phyloP scores from a whole-genome alignment of 2,113 vertebrate species.

The Capra hircus region DNA sequence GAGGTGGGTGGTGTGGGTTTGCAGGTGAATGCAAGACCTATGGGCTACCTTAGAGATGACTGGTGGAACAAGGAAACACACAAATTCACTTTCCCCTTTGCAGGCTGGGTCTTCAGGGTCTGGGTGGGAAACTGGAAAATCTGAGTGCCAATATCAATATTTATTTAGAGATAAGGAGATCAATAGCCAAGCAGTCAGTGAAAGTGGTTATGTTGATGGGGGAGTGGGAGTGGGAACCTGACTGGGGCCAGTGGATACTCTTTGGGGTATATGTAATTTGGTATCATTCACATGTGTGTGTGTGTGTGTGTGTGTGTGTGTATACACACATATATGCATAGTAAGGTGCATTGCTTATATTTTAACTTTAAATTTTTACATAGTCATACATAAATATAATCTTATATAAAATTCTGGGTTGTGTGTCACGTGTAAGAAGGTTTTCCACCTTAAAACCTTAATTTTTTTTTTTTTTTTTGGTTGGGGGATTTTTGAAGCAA shows the following conservation, averaged over 20 bases:
- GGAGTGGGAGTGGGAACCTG: background rate
- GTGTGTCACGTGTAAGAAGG: background rate
- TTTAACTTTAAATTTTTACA: background rate
- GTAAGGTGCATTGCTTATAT: background rate
- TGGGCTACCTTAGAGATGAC: background rate
- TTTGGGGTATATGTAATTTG: background rate
- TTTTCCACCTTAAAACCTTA: background rate
- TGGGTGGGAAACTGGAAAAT: background rate
- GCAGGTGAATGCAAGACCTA: background rate
- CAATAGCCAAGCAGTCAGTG: background rate
- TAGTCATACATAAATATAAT: background rate
- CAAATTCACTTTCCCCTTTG: background rate
- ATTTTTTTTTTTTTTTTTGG: background rate
- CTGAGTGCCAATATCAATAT: too few species aligned
- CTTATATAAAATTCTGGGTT: background rate
- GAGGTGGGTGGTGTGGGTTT: background rate
- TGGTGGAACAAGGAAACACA: background rate
- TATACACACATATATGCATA: background rate
- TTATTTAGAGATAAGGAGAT: background rate
- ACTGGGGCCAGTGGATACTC: background rate
- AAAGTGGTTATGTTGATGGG: background rate
- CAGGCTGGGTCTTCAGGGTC: background rate
- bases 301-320: background rate
- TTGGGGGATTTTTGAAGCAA: background rate
- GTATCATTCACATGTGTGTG: background rate